These are phyloP conservation scores for Xiphorhynchus elegans DNA, from an alignment of 2,113 vertebrate genomes.

Conservation along the genomic window DNA sequence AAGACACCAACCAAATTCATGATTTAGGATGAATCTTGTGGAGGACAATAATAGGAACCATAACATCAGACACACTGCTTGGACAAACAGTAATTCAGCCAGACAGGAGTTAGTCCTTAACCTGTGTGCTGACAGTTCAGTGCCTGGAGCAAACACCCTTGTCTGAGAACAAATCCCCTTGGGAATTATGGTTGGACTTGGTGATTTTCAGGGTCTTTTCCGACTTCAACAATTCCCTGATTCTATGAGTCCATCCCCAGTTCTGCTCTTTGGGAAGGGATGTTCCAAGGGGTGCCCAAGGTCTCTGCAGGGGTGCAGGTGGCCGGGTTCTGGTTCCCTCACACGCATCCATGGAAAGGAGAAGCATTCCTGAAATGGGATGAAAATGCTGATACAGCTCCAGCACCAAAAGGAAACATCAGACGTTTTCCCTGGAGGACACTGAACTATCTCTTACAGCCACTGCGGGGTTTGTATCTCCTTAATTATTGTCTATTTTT, in stretches of 20 bases:
- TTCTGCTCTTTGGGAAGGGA: not conserved
- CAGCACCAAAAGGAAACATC: not conserved
- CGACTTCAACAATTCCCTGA: too few species aligned
- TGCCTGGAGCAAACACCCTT: not conserved
- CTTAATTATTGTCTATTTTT: not conserved
- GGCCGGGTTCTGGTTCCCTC: not conserved
- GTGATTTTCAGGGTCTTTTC: not conserved
- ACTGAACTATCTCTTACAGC: not conserved
- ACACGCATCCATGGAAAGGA: fast-evolving
- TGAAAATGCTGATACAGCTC: not conserved
- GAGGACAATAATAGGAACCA: not conserved
- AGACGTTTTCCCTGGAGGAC: not conserved
- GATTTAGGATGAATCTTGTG: fast-evolving
- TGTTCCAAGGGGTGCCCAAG: not conserved
- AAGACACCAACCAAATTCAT: not conserved
- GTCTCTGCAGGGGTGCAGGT: not conserved
- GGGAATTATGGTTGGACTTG: not conserved
- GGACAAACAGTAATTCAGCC: not conserved
- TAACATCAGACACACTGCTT: not conserved
- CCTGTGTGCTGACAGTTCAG: not conserved
- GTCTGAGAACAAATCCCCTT: not conserved
- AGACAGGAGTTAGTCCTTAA: not conserved
- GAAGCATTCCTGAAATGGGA: fast-evolving
- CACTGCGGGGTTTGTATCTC: not conserved
- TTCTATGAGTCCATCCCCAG: not conserved